Percentiles rank a stretch among this genome's conserved stretches.
Conservation (phyloP, 2,797 vertebrate species). For the Enteromius anoplus region DNA sequence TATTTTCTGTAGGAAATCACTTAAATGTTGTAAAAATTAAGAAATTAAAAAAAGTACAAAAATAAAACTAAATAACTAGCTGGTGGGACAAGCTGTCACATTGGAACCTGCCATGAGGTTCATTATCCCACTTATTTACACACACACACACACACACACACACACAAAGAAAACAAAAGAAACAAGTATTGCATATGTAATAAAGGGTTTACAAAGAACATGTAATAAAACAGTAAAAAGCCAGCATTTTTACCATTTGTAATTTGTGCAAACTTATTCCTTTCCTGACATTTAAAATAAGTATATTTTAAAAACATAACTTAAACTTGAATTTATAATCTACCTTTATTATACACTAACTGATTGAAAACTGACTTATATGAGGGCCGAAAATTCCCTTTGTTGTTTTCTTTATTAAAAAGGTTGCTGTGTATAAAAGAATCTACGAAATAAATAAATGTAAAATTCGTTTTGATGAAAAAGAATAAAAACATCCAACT, state of each 20-base stretch:
- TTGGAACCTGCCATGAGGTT: neutral
- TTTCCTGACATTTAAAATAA: neutral
- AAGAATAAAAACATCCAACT: neutral
- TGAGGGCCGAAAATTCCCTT: neutral
- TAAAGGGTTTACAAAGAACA: neutral
- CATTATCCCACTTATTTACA: neutral
- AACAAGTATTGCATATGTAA: neutral
- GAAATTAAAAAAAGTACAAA: too few species aligned
- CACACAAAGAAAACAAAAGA: neutral
- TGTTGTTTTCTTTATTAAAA: neutral
- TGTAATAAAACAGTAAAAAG: neutral
- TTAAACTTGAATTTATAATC: neutral
- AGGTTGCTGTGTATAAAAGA: neutral
- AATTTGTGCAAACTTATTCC: neutral
- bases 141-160: too few species aligned
- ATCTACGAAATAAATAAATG: neutral
- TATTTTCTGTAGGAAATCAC: neutral
- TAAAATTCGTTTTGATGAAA: neutral
- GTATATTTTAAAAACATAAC: neutral
- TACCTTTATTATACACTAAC: neutral
- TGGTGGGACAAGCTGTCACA: neutral
- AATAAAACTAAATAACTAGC: too few species aligned
- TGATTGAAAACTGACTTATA: neutral
- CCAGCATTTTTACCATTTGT: neutral
- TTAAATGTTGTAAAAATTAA: neutral